These are phyloP conservation scores for Acronicta leporina DNA, from an alignment of 2,888 invertebrate genomes.

Conservation along the genomic window DNA sequence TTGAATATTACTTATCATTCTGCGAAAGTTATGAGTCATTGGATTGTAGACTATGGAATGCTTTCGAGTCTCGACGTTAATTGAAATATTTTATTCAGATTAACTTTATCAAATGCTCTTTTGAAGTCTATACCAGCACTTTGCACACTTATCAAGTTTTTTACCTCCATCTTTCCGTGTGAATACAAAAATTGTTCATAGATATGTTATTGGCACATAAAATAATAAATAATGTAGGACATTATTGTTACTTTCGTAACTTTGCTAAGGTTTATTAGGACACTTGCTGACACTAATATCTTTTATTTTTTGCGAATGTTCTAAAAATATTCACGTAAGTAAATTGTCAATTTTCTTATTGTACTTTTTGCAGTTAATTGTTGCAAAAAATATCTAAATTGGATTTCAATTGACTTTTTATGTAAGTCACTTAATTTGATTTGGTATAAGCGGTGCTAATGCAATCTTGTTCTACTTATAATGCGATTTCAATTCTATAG, in stretches of 20 bases:
- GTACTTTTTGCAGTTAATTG: background rate
- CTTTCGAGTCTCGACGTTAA: slow-evolving; percentile 30
- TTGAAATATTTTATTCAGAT: slow-evolving; percentile 45
- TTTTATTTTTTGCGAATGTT: background rate
- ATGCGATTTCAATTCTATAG: background rate
- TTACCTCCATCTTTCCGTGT: too few relatives aligned
- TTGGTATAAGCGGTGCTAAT: background rate
- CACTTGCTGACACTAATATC: background rate
- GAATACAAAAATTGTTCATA: too few relatives aligned
- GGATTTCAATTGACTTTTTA: background rate
- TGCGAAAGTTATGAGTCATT: slow-evolving; percentile 52
- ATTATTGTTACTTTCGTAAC: too few relatives aligned
- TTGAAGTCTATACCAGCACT: slow-evolving; percentile 12
- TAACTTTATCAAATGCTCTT: slow-evolving; percentile 41
- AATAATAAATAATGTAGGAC: too few relatives aligned
- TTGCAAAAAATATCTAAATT: slow-evolving; percentile 2
- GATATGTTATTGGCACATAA: too few relatives aligned
- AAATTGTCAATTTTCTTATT: background rate
- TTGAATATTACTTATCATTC: slow-evolving; percentile 39
- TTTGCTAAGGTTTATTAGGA: too few relatives aligned
- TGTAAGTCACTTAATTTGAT: background rate
- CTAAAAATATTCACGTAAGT: background rate
- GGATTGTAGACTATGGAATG: slow-evolving; percentile 22
- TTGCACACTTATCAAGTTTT: slow-evolving; percentile 12
- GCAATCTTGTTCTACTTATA: background rate